A percentile compares a stretch with the other conserved stretches of the same genome.
Conservation (phyloP, 2,888 invertebrate genomes). For the Acronicta psi region DNA sequence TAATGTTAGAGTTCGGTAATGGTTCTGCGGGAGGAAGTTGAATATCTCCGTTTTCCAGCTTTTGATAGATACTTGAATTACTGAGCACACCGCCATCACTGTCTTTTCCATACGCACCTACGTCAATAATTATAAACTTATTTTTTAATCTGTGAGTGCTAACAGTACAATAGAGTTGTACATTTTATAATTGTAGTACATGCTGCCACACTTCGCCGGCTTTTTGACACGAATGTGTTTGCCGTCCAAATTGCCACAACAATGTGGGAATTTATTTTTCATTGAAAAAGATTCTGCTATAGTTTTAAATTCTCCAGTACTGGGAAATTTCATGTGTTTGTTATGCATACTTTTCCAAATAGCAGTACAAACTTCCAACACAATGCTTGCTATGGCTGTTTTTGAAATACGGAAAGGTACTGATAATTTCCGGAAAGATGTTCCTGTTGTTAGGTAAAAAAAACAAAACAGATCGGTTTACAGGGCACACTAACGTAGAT, state of each 20-base stretch:
- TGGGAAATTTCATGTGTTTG: slow-evolving; percentile 32
- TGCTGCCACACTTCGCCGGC: slow-evolving; percentile 41
- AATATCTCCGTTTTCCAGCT: slow-evolving; percentile 39
- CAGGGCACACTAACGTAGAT: no score
- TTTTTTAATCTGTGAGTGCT: slow-evolving; percentile 44
- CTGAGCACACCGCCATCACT: slow-evolving; percentile 41
- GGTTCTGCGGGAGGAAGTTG: slow-evolving; percentile 40
- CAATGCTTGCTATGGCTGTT: slow-evolving; percentile 40
- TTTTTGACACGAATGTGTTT: slow-evolving; percentile 48
- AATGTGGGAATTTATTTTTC: slow-evolving; percentile 40
- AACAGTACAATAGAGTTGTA: slow-evolving; percentile 43
- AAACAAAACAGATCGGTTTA: no score
- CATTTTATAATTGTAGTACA: slow-evolving; percentile 43
- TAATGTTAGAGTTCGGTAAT: slow-evolving; percentile 38
- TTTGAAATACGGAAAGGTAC: slow-evolving; percentile 31
- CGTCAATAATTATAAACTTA: slow-evolving; percentile 43
- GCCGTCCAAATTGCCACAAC: slow-evolving; percentile 45
- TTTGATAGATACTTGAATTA: slow-evolving; percentile 42
- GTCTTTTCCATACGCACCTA: slow-evolving; percentile 39
- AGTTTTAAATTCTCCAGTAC: slow-evolving; percentile 36
- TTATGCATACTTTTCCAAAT: slow-evolving; percentile 28
- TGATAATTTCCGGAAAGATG: slow-evolving; percentile 38
- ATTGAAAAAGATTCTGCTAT: slow-evolving; percentile 20
- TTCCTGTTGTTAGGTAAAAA: slow-evolving; percentile 40
- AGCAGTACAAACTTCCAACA: slow-evolving; percentile 34